phyloP scores from a whole-genome alignment of 2,113 vertebrate genomes.

The Crotalus viridis region DNA sequence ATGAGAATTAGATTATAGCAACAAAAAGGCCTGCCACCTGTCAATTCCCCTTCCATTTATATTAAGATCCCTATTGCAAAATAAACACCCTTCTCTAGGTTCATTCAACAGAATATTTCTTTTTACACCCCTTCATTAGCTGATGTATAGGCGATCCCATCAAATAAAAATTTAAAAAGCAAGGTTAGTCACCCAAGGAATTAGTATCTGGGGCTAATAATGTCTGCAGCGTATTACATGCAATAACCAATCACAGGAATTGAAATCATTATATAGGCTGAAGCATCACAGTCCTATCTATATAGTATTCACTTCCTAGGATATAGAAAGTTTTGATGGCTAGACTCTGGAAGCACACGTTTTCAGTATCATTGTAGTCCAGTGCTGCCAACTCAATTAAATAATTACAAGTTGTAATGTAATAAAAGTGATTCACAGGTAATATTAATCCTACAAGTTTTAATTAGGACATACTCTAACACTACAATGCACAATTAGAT shows the following conservation, averaged over 20 bases:
- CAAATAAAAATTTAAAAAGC: not conserved
- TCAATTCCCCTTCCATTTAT: not conserved
- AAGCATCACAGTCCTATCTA: not conserved
- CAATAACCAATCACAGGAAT: not conserved
- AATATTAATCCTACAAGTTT: not conserved
- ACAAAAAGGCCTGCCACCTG: not conserved
- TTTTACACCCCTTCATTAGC: not conserved
- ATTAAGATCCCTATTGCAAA: not conserved
- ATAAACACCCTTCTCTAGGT: not conserved
- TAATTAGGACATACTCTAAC: not conserved
- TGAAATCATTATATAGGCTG: not conserved
- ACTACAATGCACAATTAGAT: not conserved
- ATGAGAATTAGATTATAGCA: not conserved
- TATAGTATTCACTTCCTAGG: not conserved
- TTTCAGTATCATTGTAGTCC: not conserved
- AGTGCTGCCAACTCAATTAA: not conserved
- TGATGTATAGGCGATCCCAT: not conserved
- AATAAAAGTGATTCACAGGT: not conserved
- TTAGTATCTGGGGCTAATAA: not conserved
- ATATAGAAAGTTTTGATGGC: not conserved
- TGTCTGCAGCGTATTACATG: not conserved
- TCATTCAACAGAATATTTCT: not conserved
- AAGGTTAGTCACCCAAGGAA: not conserved
- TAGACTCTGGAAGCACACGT: not conserved
- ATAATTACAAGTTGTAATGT: not conserved